Evolutionary conservation across 1,140 invertebrate species (phyloP).

Genomic region (Wasmannia auropunctata): DNA sequence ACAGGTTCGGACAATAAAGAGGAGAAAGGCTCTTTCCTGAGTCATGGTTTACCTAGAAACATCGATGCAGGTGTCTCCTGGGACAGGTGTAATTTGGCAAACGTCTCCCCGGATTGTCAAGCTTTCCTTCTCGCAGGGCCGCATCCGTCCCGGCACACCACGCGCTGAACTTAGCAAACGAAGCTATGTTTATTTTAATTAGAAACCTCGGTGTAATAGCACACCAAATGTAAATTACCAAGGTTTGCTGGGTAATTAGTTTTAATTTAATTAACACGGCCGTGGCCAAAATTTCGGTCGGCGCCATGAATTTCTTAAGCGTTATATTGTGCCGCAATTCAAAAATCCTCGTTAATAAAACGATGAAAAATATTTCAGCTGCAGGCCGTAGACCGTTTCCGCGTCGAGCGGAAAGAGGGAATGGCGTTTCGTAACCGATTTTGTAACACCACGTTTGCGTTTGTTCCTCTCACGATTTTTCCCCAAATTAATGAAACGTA

Average conservation of each 20-base stretch:
- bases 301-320: slow-evolving; percentile 41
- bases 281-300: slow-evolving; percentile 11
- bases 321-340: not conserved
- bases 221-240: slow-evolving; percentile 51
- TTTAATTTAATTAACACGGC: slow-evolving; percentile 49
- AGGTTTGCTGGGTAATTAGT: slow-evolving; percentile 36
- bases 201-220: slow-evolving; percentile 48
- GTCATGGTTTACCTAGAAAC: slow-evolving; percentile 74
- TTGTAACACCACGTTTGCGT: not conserved
- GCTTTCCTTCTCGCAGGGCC: slow-evolving; percentile 47
- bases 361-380: not conserved
- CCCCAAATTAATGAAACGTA: slow-evolving; percentile 1
- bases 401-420: not conserved
- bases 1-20: slow-evolving; percentile 47
- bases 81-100: slow-evolving; percentile 80
- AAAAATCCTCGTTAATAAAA: slow-evolving; percentile 6
- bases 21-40: slow-evolving; percentile 57
- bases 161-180: slow-evolving; percentile 37
- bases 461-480: slow-evolving; percentile 1
- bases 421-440: slow-evolving; percentile 6
- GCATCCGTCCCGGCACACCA: slow-evolving; percentile 20
- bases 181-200: slow-evolving; percentile 57
- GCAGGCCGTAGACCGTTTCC: not conserved
- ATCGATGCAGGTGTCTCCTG: slow-evolving; percentile 74
- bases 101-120: slow-evolving; percentile 53